phyloP scores from a whole-genome alignment of 2,797 vertebrate species.

The Pitangus sulphuratus region DNA sequence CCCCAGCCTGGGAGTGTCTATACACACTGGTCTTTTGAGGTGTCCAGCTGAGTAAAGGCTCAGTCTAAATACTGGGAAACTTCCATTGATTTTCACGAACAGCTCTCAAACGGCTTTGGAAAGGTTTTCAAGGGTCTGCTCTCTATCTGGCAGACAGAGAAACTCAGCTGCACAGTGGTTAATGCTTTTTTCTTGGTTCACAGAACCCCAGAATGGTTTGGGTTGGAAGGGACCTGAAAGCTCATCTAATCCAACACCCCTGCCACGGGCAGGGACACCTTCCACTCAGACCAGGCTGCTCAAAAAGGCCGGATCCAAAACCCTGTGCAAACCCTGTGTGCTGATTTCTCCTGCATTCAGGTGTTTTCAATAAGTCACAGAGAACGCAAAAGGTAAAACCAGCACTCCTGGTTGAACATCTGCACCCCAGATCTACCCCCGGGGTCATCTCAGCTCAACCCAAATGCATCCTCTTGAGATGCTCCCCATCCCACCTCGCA shows the following conservation, averaged over 20 bases:
- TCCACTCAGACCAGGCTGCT: not conserved
- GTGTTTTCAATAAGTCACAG: fast-evolving
- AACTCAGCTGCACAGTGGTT: not conserved
- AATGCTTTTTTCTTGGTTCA: not conserved
- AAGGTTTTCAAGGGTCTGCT: not conserved
- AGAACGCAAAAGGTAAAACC: not conserved
- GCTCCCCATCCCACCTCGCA: fast-evolving
- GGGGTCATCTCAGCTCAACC: not conserved
- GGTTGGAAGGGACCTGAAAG: not conserved
- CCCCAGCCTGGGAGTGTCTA: not conserved
- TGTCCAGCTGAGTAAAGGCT: not conserved
- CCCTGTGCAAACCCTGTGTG: not conserved
- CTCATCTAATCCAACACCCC: not conserved
- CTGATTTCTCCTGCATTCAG: fast-evolving
- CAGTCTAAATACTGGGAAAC: not conserved
- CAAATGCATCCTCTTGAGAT: fast-evolving
- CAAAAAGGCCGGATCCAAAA: not conserved
- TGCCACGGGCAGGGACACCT: not conserved
- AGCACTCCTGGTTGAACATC: not conserved
- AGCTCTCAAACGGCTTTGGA: not conserved
- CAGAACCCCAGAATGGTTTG: not conserved
- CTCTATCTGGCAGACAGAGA: not conserved
- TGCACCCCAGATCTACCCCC: fast-evolving
- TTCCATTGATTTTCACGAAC: not conserved
- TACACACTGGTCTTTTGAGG: fast-evolving